phyloP scores from a whole-genome alignment of 2,797 vertebrate species.

The Lutra lutra region DNA sequence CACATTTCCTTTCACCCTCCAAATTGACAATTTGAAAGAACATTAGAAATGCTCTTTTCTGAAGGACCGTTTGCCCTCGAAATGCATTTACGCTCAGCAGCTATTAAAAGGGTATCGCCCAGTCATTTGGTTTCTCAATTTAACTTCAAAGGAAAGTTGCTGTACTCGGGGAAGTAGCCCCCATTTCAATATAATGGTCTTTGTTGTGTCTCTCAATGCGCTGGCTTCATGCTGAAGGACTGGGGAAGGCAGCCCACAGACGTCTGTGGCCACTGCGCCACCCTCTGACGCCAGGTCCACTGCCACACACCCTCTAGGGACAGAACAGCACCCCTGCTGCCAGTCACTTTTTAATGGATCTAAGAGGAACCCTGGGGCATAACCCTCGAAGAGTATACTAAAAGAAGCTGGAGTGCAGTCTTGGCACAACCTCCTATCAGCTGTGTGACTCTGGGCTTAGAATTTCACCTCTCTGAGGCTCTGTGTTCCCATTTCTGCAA shows the following conservation, averaged over 20 bases:
- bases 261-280: accelerated
- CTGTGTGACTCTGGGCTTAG: not conserved
- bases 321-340: not conserved
- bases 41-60: constrained; percentile 61
- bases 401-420: not conserved
- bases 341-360: not conserved
- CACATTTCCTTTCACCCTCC: constrained; percentile 74
- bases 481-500: not conserved
- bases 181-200: not conserved
- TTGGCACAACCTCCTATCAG: not conserved
- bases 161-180: not conserved
- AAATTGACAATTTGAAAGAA: constrained; percentile 66
- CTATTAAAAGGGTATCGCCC: constrained; percentile 56
- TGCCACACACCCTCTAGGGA: accelerated
- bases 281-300: not conserved
- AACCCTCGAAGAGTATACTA: not conserved
- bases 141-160: constrained; percentile 66
- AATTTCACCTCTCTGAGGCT: not conserved
- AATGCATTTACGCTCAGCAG: constrained; percentile 32
- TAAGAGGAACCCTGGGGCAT: not conserved
- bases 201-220: not conserved
- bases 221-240: not conserved
- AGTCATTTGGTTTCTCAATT: constrained; percentile 61
- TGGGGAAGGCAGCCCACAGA: not conserved
- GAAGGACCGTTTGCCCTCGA: constrained; percentile 45